A percentile compares a stretch with the other conserved stretches of the same genome.
These are phyloP conservation scores for Acanthornis magna DNA, from an alignment of 2,797 vertebrate species.

Conservation along the genomic window DNA sequence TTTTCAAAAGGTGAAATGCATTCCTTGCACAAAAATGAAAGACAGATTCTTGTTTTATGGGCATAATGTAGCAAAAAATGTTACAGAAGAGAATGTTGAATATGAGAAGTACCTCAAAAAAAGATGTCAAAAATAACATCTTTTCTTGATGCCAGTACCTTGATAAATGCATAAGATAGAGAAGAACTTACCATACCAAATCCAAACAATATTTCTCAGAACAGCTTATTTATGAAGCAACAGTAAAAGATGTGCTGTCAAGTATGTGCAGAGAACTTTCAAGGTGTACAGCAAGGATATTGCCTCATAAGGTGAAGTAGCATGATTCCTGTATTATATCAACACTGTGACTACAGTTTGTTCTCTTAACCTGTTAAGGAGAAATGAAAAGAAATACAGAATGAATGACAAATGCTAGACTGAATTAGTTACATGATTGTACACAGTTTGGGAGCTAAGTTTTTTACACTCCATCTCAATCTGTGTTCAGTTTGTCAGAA, in stretches of 20 bases:
- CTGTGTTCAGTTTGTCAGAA: not conserved
- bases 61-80: not conserved
- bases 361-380: not conserved
- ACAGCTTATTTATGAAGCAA: not conserved
- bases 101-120: not conserved
- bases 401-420: not conserved
- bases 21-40: not conserved
- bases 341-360: not conserved
- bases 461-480: not conserved
- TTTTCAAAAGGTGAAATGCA: not conserved
- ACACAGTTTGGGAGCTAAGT: not conserved
- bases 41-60: not conserved
- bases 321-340: not conserved
- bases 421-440: not conserved
- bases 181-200: not conserved
- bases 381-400: not conserved
- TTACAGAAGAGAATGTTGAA: not conserved
- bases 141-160: not conserved
- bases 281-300: not conserved
- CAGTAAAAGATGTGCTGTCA: rapidly evolving
- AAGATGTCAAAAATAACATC: not conserved
- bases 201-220: not conserved
- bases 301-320: not conserved
- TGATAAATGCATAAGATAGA: not conserved
- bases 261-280: not conserved